phyloP scores from a whole-genome alignment of 37 sponge, comb jelly and placozoan species.

The Halisarca cf. caerulea region DNA sequence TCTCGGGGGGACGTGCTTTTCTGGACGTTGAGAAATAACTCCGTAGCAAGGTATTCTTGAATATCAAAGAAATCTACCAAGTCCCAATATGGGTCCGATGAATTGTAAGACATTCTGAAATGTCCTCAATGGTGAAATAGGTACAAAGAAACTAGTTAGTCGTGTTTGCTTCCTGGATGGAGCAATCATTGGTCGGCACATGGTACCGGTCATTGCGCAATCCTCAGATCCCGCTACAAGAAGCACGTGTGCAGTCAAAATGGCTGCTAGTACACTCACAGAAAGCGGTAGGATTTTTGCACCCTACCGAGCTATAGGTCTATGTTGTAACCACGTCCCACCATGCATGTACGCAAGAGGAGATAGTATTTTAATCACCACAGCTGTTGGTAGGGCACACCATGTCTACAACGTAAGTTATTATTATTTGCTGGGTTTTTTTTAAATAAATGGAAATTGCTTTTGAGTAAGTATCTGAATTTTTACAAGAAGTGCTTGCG shows the following conservation, averaged over 20 bases:
- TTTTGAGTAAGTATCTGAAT: no score
- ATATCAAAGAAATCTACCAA: neutral
- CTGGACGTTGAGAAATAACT: conserved; percentile 16
- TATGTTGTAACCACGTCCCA: conserved; percentile 84
- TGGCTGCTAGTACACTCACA: neutral
- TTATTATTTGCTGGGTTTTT: neutral
- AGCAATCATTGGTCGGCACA: no score
- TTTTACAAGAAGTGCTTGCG: neutral
- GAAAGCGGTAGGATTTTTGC: conserved; percentile 62
- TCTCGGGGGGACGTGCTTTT: neutral
- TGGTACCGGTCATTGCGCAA: no score
- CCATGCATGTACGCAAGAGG: conserved; percentile 43
- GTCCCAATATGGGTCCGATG: no score
- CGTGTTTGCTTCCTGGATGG: no score
- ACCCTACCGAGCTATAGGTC: conserved; percentile 83
- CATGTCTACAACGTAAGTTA: conserved; percentile 73
- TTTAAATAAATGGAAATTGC: neutral
- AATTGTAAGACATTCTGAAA: no score
- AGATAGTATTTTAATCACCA: conserved; percentile 54
- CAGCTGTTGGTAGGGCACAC: conserved; percentile 72
- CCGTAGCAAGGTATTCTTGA: conserved; percentile 4
- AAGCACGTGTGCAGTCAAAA: no score
- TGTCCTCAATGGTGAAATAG: no score
- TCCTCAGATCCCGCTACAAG: no score
- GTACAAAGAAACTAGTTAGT: no score